A percentile compares a stretch with the other conserved stretches of the same genome.
Conservation (phyloP, 2,888 invertebrate genomes). For the Nephrotoma guestfalica region DNA sequence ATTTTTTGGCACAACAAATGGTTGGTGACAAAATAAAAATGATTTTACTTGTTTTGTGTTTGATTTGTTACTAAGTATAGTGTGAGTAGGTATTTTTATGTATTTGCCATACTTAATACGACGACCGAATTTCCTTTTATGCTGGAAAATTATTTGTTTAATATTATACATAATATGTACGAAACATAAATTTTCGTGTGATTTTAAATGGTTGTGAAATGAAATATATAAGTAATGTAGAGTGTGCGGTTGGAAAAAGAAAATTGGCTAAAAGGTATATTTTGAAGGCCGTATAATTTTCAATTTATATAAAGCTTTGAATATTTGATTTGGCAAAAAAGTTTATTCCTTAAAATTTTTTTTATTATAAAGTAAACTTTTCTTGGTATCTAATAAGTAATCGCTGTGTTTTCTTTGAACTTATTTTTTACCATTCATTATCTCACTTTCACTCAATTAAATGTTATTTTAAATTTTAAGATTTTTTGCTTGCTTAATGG, state of each 20-base stretch:
- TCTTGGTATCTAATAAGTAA: not conserved
- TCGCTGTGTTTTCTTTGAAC: not conserved
- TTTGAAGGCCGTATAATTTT: not conserved
- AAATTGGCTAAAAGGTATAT: not conserved
- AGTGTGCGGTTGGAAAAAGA: not conserved
- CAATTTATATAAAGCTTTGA: not conserved
- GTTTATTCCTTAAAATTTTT: not conserved
- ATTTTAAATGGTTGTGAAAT: not conserved
- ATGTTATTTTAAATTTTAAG: not conserved
- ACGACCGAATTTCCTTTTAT: not conserved
- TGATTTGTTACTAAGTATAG: not conserved
- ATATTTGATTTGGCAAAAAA: not conserved
- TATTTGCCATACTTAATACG: not conserved
- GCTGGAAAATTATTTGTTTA: not conserved
- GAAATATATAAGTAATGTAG: not conserved
- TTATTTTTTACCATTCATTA: not conserved
- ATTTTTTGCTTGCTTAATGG: not conserved
- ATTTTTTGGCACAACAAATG: not conserved
- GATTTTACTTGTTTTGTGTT: not conserved
- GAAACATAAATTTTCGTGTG: not conserved
- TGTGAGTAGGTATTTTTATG: not conserved
- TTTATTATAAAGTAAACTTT: not conserved
- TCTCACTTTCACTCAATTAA: not conserved
- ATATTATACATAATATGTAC: not conserved
- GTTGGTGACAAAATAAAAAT: not conserved